Conservation (phyloP, 2,113 vertebrate genomes). For the Cyprinodon brontotheroides region DNA sequence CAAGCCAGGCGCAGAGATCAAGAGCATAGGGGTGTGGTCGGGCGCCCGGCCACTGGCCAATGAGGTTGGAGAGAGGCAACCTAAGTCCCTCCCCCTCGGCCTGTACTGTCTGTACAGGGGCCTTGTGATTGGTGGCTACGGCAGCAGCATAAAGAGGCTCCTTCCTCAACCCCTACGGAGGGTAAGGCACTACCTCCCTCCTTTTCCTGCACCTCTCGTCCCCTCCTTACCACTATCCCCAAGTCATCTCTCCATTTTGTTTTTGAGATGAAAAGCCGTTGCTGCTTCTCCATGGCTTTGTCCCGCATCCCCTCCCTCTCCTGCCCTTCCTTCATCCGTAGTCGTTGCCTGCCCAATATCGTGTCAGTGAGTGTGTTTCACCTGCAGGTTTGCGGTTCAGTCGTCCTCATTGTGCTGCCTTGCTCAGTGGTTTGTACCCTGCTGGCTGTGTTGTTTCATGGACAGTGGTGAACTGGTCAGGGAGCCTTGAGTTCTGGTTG, state of each 20-base stretch:
- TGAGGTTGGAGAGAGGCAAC: slow-evolving; percentile 78
- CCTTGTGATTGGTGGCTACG: slow-evolving; percentile 82
- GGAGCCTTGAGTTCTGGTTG: slow-evolving; percentile 32
- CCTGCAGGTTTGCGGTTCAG: slow-evolving; percentile 54
- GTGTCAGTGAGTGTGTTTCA: slow-evolving; percentile 37
- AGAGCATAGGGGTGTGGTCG: slow-evolving; percentile 75
- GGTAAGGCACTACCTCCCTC: slow-evolving; percentile 81
- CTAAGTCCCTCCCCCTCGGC: slow-evolving; percentile 81
- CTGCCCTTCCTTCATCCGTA: slow-evolving; percentile 55
- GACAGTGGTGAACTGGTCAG: slow-evolving; percentile 51
- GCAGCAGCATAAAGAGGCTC: slow-evolving; percentile 80
- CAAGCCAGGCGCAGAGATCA: slow-evolving; percentile 79
- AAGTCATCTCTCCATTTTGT: slow-evolving; percentile 73
- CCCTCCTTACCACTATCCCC: slow-evolving; percentile 41
- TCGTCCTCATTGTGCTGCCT: slow-evolving; percentile 52
- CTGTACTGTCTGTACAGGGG: slow-evolving; percentile 84
- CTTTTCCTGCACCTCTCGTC: slow-evolving; percentile 61
- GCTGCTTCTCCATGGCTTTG: slow-evolving; percentile 42
- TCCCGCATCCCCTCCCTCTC: slow-evolving; percentile 73
- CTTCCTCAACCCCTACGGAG: slow-evolving; percentile 80
- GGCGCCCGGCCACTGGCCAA: slow-evolving; percentile 70
- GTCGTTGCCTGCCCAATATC: slow-evolving; percentile 61
- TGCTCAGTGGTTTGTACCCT: slow-evolving; percentile 69
- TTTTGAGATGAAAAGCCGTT: slow-evolving; percentile 61
- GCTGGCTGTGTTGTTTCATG: slow-evolving; percentile 63